These are phyloP conservation scores for Ephialtes manifestator DNA, from an alignment of 2,888 invertebrate genomes.

Conservation along the genomic window DNA sequence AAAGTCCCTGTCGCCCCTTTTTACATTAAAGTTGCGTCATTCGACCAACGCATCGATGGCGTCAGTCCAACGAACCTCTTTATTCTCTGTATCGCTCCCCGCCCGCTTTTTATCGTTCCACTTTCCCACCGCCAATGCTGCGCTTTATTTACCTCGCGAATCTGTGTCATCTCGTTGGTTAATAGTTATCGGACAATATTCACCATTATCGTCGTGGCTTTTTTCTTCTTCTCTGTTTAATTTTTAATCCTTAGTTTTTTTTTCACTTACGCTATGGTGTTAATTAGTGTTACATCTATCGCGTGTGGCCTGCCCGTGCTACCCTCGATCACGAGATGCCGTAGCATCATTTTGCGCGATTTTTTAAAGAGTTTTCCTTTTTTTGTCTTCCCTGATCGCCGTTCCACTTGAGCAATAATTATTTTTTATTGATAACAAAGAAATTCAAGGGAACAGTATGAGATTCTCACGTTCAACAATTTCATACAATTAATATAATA, in stretches of 20 bases:
- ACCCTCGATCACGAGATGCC: conserved; percentile 77
- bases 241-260: conserved; percentile 64
- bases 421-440: conserved; percentile 28
- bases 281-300: conserved; percentile 84
- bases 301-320: conserved; percentile 85
- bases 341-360: conserved; percentile 30
- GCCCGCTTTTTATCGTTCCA: conserved; percentile 46
- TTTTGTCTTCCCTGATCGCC: neutral
- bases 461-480: conserved; percentile 44
- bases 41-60: conserved; percentile 82
- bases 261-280: conserved; percentile 80
- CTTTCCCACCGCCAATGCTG: conserved; percentile 31
- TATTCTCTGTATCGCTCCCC: conserved; percentile 48
- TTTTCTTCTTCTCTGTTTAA: conserved; percentile 56
- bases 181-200: conserved; percentile 73
- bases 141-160: conserved; percentile 37
- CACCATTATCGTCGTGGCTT: conserved; percentile 60
- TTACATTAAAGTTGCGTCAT: conserved; percentile 82
- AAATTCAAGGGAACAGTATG: conserved; percentile 44
- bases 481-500: conserved; percentile 40
- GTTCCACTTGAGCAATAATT: conserved; percentile 52
- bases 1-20: conserved; percentile 82
- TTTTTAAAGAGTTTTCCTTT: conserved; percentile 3
- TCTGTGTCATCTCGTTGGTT: conserved; percentile 68
- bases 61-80: conserved; percentile 84